phyloP scores from a whole-genome alignment of 2,888 invertebrate genomes.

The Xylophagus ater region DNA sequence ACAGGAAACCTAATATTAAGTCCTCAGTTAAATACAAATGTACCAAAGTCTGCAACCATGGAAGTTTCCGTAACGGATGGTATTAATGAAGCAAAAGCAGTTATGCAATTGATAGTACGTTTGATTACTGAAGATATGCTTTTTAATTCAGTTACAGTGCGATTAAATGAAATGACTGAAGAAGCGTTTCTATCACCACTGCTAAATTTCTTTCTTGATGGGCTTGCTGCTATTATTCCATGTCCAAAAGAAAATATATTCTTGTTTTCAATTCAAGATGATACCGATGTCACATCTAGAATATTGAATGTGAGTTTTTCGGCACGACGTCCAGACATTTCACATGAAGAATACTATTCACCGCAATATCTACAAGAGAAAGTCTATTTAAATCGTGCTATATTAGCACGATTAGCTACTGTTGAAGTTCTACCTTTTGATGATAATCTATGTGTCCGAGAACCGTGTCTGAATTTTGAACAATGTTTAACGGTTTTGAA shows the following conservation, averaged over 20 bases:
- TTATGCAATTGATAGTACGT: conserved; percentile 81
- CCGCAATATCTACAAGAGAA: conserved; percentile 85
- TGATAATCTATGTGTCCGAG: conserved; percentile 89
- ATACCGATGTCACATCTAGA: conserved; percentile 75
- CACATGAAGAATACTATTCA: conserved; percentile 66
- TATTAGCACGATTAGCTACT: conserved; percentile 76
- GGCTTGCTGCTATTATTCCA: conserved; percentile 81
- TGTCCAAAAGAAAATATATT: conserved; percentile 88
- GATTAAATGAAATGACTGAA: conserved; percentile 85
- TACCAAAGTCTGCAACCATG: conserved; percentile 86
- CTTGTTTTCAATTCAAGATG: conserved; percentile 86
- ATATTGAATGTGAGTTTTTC: conserved; percentile 92
- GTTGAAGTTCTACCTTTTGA: conserved; percentile 91
- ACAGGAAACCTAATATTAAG: conserved; percentile 79
- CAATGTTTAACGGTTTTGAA: conserved; percentile 83
- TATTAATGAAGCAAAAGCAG: conserved; percentile 83
- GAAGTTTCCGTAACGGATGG: conserved; percentile 90
- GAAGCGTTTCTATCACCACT: conserved; percentile 85
- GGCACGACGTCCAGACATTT: conserved; percentile 68
- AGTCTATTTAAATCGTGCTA: conserved; percentile 84
- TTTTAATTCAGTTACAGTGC: conserved; percentile 84
- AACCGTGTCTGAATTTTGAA: conserved; percentile 90
- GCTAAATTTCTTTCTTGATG: conserved; percentile 77
- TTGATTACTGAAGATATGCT: conserved; percentile 91
- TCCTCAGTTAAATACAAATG: conserved; percentile 89